A percentile compares a stretch with the other conserved stretches of the same genome.
phyloP scores from a whole-genome alignment of 2,888 invertebrate species.

The Amphiduros pacificus region DNA sequence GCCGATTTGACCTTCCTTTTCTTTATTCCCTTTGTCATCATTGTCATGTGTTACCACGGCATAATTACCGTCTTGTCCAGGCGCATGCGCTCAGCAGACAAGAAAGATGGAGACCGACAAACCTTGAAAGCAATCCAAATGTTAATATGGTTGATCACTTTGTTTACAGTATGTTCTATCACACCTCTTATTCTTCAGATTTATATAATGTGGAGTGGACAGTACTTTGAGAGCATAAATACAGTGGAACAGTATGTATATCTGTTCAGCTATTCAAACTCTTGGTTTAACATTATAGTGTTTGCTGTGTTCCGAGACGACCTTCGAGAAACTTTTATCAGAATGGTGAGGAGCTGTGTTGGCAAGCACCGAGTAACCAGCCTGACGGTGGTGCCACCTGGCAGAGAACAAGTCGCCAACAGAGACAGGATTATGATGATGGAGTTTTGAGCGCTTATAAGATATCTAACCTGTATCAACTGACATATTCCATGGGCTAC shows the following conservation, averaged over 20 bases:
- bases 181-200: slow-evolving; percentile 1
- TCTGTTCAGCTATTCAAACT: slow-evolving; percentile 15
- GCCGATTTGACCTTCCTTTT: slow-evolving; percentile 13
- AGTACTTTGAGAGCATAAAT: neutral
- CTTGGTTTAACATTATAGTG: slow-evolving; percentile 18
- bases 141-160: slow-evolving; percentile 7
- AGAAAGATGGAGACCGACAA: neutral
- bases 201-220: slow-evolving; percentile 2
- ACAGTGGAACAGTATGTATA: neutral
- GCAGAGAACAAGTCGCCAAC: too few species aligned
- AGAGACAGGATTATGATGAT: too few species aligned
- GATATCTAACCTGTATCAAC: too few species aligned
- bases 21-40: slow-evolving; percentile 11
- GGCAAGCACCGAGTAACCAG: too few species aligned
- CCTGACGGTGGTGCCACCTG: too few species aligned
- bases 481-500: too few species aligned
- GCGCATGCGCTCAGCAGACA: neutral
- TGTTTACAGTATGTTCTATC: slow-evolving; percentile 11
- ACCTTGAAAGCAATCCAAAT: slow-evolving; percentile 11
- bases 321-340: neutral
- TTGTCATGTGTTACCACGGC: slow-evolving; percentile 14
- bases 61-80: neutral
- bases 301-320: slow-evolving; percentile 16
- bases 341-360: neutral
- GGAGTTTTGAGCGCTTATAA: too few species aligned